Conservation (phyloP, 1,140 invertebrate species). For the Whitmania pigra region DNA sequence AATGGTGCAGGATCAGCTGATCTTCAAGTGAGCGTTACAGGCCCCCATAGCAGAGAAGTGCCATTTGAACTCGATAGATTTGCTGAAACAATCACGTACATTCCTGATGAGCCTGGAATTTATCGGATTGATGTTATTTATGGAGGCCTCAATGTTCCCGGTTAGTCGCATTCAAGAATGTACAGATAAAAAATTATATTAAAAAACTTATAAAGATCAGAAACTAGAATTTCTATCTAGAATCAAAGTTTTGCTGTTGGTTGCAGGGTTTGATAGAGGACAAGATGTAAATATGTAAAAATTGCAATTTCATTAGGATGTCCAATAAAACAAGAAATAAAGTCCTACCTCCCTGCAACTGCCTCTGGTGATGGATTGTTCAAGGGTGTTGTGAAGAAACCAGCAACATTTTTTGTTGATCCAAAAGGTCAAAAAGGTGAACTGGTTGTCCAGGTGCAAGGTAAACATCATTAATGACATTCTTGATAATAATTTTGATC, state of each 20-base stretch:
- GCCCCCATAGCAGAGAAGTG: slow-evolving; percentile 69
- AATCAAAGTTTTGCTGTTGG: neutral
- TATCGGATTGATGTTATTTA: slow-evolving; percentile 78
- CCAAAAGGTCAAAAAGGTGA: slow-evolving; percentile 41
- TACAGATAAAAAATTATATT: too few species aligned
- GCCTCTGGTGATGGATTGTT: slow-evolving; percentile 39
- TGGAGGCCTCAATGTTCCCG: slow-evolving; percentile 58
- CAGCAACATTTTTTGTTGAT: slow-evolving; percentile 42
- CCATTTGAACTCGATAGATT: slow-evolving; percentile 64
- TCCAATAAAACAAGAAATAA: slow-evolving; percentile 28
- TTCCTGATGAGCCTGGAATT: slow-evolving; percentile 71
- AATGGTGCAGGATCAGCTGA: slow-evolving; percentile 76
- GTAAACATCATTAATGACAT: slow-evolving; percentile 27
- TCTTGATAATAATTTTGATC: neutral
- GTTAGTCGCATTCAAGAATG: slow-evolving; percentile 21
- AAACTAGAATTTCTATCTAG: neutral
- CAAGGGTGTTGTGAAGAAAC: slow-evolving; percentile 36
- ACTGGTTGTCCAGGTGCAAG: slow-evolving; percentile 36
- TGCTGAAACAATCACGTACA: slow-evolving; percentile 61
- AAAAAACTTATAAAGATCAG: neutral
- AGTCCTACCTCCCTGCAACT: slow-evolving; percentile 32
- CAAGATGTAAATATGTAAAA: neutral
- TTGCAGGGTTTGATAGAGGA: too few species aligned
- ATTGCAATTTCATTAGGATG: slow-evolving; percentile 26
- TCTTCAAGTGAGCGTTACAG: slow-evolving; percentile 71